Base-by-base conservation (phyloP, 1,140 invertebrate genomes). In the Drosophila erecta region DNA sequence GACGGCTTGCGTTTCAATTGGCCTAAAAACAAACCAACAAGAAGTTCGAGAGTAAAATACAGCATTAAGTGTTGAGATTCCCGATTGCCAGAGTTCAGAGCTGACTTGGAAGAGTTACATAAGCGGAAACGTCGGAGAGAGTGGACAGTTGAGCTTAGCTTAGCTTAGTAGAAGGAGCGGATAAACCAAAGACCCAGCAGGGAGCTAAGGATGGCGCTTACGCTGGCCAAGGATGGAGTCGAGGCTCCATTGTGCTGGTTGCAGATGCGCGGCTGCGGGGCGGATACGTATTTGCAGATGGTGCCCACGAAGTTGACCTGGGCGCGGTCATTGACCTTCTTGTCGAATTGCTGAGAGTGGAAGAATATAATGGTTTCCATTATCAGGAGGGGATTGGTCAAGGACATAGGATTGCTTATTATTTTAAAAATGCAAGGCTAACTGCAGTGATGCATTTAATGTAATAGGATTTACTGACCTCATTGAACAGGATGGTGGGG, bases 401-500 rank as follows among this genome's bases (percentile, higher is more conserved):
- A 24, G 24, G 24, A 24, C 4, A 4, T 0, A 24, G 24, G 24
- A 24, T 24, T 24, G 3, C 3, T 22, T 22, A 8, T 30, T 30
- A 30, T 30, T 30, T 30, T 7, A 30, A 2, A 2, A 30, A 8
- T 30, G 8, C 30, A 30, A 30, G 2, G 8, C 30, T 10, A 30
- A 8, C 8, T 10, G 30, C 7, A 30, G n/a, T 14, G 24, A 24
- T 4, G 17, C 24, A 24, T 24, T 24, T 4, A 0, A 24, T 24
- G 24, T 17, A 14, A 12, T 24, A 2, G 10, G 14, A 27, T 12
- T 35, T 3, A 40, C 54, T 78, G 60, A 93, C 92, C 61, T 93
- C 75, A 33, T 94, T 93, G 76, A 94, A 93, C 6, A 93, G 90
- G 24, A 94, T 90, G 33, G 93, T 94, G 55, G 94, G 94, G n/a